Conservation (phyloP, 1,140 invertebrate genomes). For the Tetramorium parvispinum region DNA sequence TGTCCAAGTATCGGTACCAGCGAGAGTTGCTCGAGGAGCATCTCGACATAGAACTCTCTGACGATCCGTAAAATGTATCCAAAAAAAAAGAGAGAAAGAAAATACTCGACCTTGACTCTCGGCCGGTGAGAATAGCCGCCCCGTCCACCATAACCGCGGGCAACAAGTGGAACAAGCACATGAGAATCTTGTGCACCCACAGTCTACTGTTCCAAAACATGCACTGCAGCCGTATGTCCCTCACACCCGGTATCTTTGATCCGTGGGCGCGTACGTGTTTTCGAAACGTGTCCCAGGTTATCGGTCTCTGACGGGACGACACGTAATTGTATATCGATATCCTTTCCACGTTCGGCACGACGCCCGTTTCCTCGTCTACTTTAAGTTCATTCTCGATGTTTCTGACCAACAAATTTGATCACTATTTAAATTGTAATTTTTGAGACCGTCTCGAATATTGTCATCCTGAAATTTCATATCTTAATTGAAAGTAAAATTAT, state of each 20-base stretch:
- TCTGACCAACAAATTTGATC: background rate
- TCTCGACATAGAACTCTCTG: background rate
- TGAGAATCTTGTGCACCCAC: conserved; percentile 84
- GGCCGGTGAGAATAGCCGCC: conserved; percentile 75
- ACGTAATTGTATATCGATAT: conserved; percentile 87
- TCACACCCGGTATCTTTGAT: conserved; percentile 79
- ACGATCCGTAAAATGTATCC: background rate
- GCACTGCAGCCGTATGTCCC: conserved; percentile 86
- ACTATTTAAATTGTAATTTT: background rate
- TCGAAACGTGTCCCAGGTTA: conserved; percentile 87
- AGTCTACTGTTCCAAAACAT: conserved; percentile 83
- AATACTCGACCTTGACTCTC: conserved; percentile 80
- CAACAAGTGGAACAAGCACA: conserved; percentile 82
- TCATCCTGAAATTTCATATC: background rate
- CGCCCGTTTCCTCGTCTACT: background rate
- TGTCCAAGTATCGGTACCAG: background rate
- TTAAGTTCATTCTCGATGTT: background rate
- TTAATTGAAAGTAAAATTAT: background rate
- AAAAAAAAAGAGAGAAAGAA: background rate
- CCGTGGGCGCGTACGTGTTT: conserved; percentile 82
- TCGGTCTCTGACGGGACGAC: conserved; percentile 86
- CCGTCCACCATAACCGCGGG: conserved; percentile 82
- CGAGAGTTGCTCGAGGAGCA: background rate
- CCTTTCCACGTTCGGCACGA: conserved; percentile 26
- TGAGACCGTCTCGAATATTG: too few species aligned